phyloP scores from a whole-genome alignment of 2,888 invertebrate species.

The Nymphalis c-album region DNA sequence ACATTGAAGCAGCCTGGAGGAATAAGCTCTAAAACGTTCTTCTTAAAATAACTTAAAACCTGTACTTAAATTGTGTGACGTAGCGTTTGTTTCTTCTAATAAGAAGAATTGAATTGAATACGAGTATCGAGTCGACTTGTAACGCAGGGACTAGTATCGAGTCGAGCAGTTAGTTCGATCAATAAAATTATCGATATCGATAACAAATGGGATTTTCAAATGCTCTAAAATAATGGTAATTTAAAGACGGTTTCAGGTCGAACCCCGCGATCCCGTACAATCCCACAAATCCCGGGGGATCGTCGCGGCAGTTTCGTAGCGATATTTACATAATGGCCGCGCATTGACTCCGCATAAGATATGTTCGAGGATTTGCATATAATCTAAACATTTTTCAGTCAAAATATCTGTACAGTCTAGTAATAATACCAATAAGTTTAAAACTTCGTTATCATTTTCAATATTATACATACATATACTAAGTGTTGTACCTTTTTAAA shows the following conservation, averaged over 20 bases:
- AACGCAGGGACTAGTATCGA: too few species aligned
- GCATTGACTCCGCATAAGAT: conserved; percentile 24
- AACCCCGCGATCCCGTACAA: conserved; percentile 18
- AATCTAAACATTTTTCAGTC: conserved; percentile 14
- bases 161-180: not conserved
- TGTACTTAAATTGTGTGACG: too few species aligned
- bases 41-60: too few species aligned
- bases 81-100: too few species aligned
- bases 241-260: conserved; percentile 22
- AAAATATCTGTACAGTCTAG: not conserved
- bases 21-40: too few species aligned
- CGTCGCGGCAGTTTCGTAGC: conserved; percentile 18
- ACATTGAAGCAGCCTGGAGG: too few species aligned
- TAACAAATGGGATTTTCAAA: conserved; percentile 19
- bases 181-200: not conserved
- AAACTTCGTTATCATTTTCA: too few species aligned
- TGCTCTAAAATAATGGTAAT: conserved; percentile 23
- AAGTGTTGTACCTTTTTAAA: too few species aligned
- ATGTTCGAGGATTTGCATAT: conserved; percentile 20
- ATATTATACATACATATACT: too few species aligned
- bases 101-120: too few species aligned
- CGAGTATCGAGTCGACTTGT: too few species aligned
- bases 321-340: conserved; percentile 31
- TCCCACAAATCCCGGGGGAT: conserved; percentile 31
- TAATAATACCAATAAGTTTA: too few species aligned